A percentile compares a stretch with the other conserved stretches of the same genome.
These are phyloP conservation scores for Anguilla japonica DNA, from an alignment of 2,113 vertebrate species.

Conservation along the genomic window DNA sequence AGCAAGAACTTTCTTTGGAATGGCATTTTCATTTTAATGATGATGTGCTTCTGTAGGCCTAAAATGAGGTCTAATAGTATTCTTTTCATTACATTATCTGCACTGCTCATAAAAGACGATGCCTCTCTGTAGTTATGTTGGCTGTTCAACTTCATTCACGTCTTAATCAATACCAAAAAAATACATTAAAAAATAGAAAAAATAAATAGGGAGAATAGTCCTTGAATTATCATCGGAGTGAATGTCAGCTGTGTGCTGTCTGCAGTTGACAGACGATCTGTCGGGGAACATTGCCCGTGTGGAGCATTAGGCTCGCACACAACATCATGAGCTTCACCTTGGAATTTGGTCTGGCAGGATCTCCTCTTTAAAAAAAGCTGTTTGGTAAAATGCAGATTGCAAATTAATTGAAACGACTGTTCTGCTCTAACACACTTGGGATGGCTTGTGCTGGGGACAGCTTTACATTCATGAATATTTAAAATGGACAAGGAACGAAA, in stretches of 20 bases:
- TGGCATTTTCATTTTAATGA: too few relatives aligned
- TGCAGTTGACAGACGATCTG: not conserved
- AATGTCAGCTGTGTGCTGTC: not conserved
- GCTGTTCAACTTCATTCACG: too few relatives aligned
- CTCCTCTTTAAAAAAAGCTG: not conserved
- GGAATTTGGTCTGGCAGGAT: not conserved
- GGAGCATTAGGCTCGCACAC: not conserved
- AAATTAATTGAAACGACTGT: not conserved
- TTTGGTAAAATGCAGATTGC: not conserved
- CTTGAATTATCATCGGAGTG: too few relatives aligned
- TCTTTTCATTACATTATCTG: too few relatives aligned
- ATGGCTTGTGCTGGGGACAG: not conserved
- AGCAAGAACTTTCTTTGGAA: too few relatives aligned
- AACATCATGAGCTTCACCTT: not conserved
- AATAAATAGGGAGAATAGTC: too few relatives aligned
- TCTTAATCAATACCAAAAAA: too few relatives aligned
- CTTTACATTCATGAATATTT: not conserved
- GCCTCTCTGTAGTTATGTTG: too few relatives aligned
- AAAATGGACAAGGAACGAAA: not conserved
- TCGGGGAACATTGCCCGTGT: not conserved
- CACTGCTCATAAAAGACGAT: too few relatives aligned
- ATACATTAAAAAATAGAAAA: too few relatives aligned
- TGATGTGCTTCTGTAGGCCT: too few relatives aligned
- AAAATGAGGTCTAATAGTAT: too few relatives aligned
- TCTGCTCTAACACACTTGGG: not conserved